These are phyloP conservation scores for Lineus longissimus DNA, from an alignment of 1,140 invertebrate genomes.

Conservation along the genomic window DNA sequence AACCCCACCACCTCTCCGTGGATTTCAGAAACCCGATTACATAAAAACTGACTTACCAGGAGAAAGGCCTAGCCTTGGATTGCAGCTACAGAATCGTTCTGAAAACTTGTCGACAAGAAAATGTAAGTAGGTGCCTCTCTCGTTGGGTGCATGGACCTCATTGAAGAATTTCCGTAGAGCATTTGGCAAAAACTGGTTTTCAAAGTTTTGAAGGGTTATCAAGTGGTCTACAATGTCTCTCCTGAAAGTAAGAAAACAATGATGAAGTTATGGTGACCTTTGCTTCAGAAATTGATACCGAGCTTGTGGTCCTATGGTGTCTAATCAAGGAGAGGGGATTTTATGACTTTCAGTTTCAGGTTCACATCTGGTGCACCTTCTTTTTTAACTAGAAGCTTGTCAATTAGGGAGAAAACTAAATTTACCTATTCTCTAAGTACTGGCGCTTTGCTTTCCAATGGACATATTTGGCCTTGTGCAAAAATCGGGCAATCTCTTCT, in stretches of 20 bases:
- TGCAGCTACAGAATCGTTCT: conserved; percentile 57
- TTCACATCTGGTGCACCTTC: no score
- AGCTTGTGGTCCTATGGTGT: not conserved
- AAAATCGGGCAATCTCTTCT: conserved; percentile 56
- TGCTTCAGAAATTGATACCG: not conserved
- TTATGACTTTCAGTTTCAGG: not conserved
- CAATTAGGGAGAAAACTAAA: no score
- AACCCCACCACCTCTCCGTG: no score
- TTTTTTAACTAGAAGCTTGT: no score
- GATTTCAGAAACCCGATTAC: no score
- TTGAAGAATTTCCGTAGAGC: conserved; percentile 58
- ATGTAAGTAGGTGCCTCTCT: conserved; percentile 54
- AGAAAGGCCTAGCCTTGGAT: conserved; percentile 53
- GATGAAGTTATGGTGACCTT: no score
- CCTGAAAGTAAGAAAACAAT: conserved; percentile 35
- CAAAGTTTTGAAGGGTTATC: conserved; percentile 57
- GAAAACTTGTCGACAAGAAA: conserved; percentile 58
- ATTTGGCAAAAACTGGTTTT: conserved; percentile 58
- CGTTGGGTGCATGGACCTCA: conserved; percentile 54
- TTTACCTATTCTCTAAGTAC: conserved; percentile 53
- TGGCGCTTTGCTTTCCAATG: conserved; percentile 48
- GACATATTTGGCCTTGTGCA: conserved; percentile 53
- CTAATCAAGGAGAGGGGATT: not conserved
- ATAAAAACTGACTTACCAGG: conserved; percentile 46
- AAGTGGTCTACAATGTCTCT: conserved; percentile 56